Percentiles rank a stretch among this genome's conserved stretches.
Evolutionary conservation across 2,888 invertebrate genomes (phyloP).

Genomic region (Busseola fusca): DNA sequence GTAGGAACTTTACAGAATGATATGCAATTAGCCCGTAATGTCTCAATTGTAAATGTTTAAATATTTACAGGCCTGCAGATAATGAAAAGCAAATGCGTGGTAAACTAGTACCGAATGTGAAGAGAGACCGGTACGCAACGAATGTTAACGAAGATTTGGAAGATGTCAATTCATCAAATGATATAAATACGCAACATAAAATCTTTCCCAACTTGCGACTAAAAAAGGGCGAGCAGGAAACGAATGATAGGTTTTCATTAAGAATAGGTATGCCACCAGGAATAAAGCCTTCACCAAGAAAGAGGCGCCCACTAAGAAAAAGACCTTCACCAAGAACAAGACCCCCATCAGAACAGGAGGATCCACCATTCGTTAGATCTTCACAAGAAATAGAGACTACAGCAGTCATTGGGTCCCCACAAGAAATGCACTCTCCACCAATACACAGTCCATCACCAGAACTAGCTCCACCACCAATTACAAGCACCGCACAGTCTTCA

Average conservation of each 20-base stretch:
- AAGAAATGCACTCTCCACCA: not conserved
- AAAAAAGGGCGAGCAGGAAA: not conserved
- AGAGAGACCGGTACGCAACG: constrained; percentile 10
- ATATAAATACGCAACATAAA: not conserved
- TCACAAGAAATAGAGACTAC: not conserved
- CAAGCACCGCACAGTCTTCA: not conserved
- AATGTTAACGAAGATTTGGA: not conserved
- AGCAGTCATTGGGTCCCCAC: not conserved
- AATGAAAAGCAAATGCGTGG: constrained; percentile 14
- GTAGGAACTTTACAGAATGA: not conserved
- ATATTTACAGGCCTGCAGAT: constrained; percentile 42
- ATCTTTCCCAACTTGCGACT: not conserved
- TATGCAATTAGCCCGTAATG: not conserved
- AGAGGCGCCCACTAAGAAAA: not conserved
- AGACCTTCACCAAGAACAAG: not conserved
- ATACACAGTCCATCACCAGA: not conserved
- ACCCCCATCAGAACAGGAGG: not conserved
- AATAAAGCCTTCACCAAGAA: not conserved
- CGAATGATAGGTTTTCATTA: constrained; percentile 28
- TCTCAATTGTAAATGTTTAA: not conserved
- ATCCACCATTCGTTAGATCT: no score
- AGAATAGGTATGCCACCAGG: not conserved
- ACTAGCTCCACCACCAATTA: not conserved
- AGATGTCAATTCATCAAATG: not conserved
- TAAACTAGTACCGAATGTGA: not conserved